Percentiles rank a stretch among this genome's conserved stretches.
These are phyloP conservation scores for Gadopsis marmoratus DNA, from an alignment of 2,797 vertebrate species.

Conservation along the genomic window DNA sequence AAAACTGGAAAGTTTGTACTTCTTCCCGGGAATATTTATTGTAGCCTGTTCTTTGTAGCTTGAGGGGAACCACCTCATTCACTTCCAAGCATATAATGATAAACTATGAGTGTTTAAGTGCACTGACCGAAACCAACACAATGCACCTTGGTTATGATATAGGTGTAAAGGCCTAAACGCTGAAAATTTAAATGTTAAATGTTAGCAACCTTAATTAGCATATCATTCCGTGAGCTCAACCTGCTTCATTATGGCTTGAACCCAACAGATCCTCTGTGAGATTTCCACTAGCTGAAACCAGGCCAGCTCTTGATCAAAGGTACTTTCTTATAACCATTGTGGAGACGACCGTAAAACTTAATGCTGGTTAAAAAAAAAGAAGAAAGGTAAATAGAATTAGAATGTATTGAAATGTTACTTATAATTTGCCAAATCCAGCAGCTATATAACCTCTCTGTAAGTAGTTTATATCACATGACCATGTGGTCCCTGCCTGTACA, in stretches of 20 bases:
- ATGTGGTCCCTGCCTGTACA: slow-evolving; percentile 53
- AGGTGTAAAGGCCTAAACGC: not conserved
- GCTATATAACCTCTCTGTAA: slow-evolving; percentile 24
- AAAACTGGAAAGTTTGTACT: slow-evolving; percentile 28
- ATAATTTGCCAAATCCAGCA: slow-evolving; percentile 49
- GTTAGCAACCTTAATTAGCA: not conserved
- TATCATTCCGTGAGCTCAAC: slow-evolving; percentile 18
- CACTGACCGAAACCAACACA: slow-evolving; percentile 5
- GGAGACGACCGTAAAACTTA: slow-evolving; percentile 6
- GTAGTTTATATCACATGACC: slow-evolving; percentile 2
- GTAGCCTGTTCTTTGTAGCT: slow-evolving; percentile 11
- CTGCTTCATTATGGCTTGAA: slow-evolving; percentile 14
- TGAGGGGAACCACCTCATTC: not conserved
- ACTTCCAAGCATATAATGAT: not conserved
- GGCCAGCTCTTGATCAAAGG: slow-evolving; percentile 15
- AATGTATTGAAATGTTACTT: slow-evolving; percentile 15
- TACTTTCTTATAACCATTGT: slow-evolving; percentile 28
- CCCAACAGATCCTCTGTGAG: not conserved
- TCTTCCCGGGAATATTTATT: not conserved
- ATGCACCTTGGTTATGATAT: slow-evolving; percentile 15
- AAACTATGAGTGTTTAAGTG: not conserved
- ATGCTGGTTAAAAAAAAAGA: not conserved
- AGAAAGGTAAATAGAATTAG: not conserved
- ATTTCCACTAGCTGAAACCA: slow-evolving; percentile 2
- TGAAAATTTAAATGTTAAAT: not conserved